Evolutionary conservation across 2,888 invertebrate genomes (phyloP).

Genomic region (Agriopis leucophaearia): DNA sequence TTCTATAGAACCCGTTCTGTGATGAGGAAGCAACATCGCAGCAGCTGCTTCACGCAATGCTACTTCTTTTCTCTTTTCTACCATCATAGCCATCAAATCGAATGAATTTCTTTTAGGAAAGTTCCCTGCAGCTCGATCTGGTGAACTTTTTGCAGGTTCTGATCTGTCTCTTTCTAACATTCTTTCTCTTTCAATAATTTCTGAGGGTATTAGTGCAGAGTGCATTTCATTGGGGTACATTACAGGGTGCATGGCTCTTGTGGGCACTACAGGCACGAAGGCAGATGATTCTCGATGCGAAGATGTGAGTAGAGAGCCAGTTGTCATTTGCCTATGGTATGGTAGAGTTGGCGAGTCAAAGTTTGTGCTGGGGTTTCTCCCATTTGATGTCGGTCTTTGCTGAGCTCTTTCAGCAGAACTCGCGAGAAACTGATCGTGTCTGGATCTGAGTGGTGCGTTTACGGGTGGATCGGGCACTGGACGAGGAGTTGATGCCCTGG

Average conservation of each 20-base stretch:
- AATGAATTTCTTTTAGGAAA: conserved; percentile 87
- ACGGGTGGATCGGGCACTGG: conserved; percentile 79
- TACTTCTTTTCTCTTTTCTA: conserved; percentile 94
- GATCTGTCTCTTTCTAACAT: conserved; percentile 79
- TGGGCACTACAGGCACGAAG: conserved; percentile 95
- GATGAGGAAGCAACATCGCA: conserved; percentile 89
- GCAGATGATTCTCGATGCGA: conserved; percentile 93
- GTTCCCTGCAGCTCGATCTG: conserved; percentile 76
- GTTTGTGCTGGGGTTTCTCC: conserved; percentile 81
- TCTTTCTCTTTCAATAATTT: conserved; percentile 86
- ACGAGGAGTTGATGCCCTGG: conserved; percentile 82
- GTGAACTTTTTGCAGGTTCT: conserved; percentile 82
- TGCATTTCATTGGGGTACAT: conserved; percentile 91
- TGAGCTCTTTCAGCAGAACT: conserved; percentile 82
- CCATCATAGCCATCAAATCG: conserved; percentile 96
- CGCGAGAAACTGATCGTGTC: conserved; percentile 88
- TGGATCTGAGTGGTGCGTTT: conserved; percentile 78
- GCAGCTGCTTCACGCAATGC: conserved; percentile 91
- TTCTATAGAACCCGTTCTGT: conserved; percentile 80
- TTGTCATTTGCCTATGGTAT: conserved; percentile 89
- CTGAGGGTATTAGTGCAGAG: conserved; percentile 87
- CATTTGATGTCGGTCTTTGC: conserved; percentile 81
- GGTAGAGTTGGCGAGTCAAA: conserved; percentile 89
- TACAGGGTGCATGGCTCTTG: conserved; percentile 90
- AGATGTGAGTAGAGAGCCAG: conserved; percentile 77